Percentiles rank a stretch among this genome's conserved stretches.
phyloP scores from a whole-genome alignment of 2,797 vertebrate species.

The Melanotaenia parkinsoni region DNA sequence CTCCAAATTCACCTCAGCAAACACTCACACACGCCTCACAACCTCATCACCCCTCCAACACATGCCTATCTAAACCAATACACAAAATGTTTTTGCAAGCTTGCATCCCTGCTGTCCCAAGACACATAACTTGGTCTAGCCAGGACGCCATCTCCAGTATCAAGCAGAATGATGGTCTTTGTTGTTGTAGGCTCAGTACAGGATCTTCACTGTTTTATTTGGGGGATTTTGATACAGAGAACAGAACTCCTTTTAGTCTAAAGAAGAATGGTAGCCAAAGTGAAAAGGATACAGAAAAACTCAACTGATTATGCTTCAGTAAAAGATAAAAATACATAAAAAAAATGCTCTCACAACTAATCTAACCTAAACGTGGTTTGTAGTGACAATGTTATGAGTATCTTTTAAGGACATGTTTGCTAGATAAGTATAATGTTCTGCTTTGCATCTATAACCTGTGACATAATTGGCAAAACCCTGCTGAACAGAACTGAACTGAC shows the following conservation, averaged over 20 bases:
- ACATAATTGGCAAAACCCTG: slow-evolving; percentile 32
- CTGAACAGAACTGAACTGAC: slow-evolving; percentile 20
- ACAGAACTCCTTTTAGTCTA: slow-evolving; percentile 41
- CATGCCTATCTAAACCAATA: slow-evolving; percentile 45
- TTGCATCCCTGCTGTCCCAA: slow-evolving; percentile 58
- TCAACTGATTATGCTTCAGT: background rate
- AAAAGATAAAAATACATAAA: background rate
- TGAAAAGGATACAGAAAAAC: slow-evolving; percentile 25
- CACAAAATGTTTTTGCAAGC: slow-evolving; percentile 50
- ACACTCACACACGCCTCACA: slow-evolving; percentile 17
- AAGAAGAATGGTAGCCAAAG: slow-evolving; percentile 29
- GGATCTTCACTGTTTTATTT: slow-evolving; percentile 42
- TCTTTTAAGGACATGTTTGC: background rate
- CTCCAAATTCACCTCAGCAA: slow-evolving; percentile 26
- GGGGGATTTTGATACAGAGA: slow-evolving; percentile 37
- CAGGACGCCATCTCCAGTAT: slow-evolving; percentile 67
- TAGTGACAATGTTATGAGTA: background rate
- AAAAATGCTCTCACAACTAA: background rate
- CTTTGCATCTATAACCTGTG: slow-evolving; percentile 11
- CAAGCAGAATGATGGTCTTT: slow-evolving; percentile 72
- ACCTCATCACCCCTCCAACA: slow-evolving; percentile 24
- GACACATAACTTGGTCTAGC: slow-evolving; percentile 39
- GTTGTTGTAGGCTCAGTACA: slow-evolving; percentile 59
- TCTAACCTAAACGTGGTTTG: background rate
- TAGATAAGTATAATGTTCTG: background rate